Evolutionary conservation across 2,888 invertebrate species (phyloP).

Genomic region (Apamea anceps): DNA sequence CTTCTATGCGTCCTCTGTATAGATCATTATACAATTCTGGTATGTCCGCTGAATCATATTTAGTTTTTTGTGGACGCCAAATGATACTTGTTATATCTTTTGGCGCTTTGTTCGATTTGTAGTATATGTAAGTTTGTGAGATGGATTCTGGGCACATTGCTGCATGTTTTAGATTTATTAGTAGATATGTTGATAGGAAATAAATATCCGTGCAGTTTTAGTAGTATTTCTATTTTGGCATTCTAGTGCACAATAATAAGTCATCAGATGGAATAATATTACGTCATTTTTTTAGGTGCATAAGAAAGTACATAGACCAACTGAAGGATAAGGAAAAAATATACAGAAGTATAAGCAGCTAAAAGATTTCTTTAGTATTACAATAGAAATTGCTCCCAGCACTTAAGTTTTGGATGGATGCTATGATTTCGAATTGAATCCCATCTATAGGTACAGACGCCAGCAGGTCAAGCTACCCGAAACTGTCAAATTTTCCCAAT

Average conservation of each 20-base stretch:
- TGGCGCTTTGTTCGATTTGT: conserved; percentile 59
- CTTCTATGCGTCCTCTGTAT: conserved; percentile 67
- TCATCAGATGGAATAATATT: background rate
- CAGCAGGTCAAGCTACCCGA: too few relatives aligned
- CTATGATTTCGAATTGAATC: too few relatives aligned
- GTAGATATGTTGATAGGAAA: background rate
- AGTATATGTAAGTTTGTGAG: conserved; percentile 65
- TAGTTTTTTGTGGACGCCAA: conserved; percentile 62
- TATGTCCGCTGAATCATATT: conserved; percentile 72
- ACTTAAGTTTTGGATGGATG: background rate
- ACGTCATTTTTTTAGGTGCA: background rate
- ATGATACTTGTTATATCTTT: conserved; percentile 71
- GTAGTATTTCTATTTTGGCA: too few relatives aligned
- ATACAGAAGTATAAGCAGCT: background rate
- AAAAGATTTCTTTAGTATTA: background rate
- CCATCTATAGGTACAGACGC: too few relatives aligned
- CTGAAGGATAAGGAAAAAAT: background rate
- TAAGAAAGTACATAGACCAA: background rate
- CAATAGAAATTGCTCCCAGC: background rate
- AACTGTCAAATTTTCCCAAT: too few relatives aligned
- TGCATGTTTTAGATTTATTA: background rate
- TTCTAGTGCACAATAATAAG: too few relatives aligned
- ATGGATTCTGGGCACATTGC: conserved; percentile 50
- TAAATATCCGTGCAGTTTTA: background rate
- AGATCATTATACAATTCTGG: conserved; percentile 72